Conservation (phyloP, 2,888 invertebrate genomes). For the Ernsta delagoae region DNA sequence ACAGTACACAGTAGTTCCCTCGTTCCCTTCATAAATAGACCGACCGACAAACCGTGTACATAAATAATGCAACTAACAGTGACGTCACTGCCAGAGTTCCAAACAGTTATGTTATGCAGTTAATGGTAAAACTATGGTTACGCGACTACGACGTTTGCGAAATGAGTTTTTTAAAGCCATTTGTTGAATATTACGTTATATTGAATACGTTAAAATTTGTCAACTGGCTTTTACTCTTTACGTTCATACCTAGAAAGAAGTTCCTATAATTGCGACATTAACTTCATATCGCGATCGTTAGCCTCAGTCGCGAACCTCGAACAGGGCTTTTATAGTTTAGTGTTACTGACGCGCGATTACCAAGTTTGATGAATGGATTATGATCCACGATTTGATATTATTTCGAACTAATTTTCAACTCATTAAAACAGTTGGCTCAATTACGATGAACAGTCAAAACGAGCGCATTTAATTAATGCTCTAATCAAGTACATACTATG, state of each 20-base stretch:
- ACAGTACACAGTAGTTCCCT: constrained; percentile 23
- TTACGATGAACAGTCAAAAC: background rate
- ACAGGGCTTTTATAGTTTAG: constrained; percentile 15
- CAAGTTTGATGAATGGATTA: constrained; percentile 23
- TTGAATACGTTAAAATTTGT: too few species aligned
- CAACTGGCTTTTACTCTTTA: background rate
- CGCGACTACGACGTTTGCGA: background rate
- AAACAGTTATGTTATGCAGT: constrained; percentile 28
- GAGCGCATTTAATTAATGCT: constrained; percentile 1
- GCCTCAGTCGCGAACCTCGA: background rate
- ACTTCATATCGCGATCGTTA: background rate
- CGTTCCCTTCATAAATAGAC: constrained; percentile 50
- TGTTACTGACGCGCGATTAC: constrained; percentile 30
- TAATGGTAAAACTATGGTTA: background rate
- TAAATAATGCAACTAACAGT: constrained; percentile 71
- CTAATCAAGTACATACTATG: background rate
- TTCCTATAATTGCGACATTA: background rate
- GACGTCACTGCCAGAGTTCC: constrained; percentile 30
- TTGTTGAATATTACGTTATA: too few species aligned
- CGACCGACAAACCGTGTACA: constrained; percentile 51
- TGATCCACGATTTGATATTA: constrained; percentile 13
- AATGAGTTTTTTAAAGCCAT: too few species aligned
- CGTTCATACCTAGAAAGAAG: background rate
- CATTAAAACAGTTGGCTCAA: constrained; percentile 4
- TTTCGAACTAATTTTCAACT: constrained; percentile 8